A percentile compares a stretch with the other conserved stretches of the same genome.
Conservation (phyloP, 2,888 invertebrate species). For the Caenorhabditis virilis region DNA sequence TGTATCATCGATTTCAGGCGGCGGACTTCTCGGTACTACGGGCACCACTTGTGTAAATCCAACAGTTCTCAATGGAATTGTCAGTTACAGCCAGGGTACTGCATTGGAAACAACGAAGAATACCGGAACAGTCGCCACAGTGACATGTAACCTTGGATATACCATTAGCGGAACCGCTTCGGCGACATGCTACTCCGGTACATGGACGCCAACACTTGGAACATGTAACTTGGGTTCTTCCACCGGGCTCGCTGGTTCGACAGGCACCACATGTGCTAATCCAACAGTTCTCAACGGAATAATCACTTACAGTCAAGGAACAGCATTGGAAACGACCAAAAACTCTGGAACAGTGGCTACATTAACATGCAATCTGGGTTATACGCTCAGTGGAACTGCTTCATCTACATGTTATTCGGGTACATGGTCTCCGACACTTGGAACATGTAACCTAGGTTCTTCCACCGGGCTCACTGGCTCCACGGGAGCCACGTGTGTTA, state of each 20-base stretch:
- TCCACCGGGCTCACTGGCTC: slow-evolving; percentile 21
- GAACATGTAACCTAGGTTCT: slow-evolving; percentile 23
- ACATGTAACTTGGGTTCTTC: slow-evolving; percentile 4
- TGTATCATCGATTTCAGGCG: not conserved
- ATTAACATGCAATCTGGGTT: slow-evolving; percentile 23
- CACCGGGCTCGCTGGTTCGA: not conserved
- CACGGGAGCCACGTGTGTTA: slow-evolving; percentile 24
- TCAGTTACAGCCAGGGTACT: slow-evolving; percentile 25
- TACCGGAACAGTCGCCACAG: not conserved
- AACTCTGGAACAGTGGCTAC: slow-evolving; percentile 37
- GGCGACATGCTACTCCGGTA: slow-evolving; percentile 3
- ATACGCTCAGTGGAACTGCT: slow-evolving; percentile 9
- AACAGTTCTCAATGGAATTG: slow-evolving; percentile 15
- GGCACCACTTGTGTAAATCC: slow-evolving; percentile 14
- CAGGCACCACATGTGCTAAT: slow-evolving; percentile 12
- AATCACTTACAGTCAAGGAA: slow-evolving; percentile 25
- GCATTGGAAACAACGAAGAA: slow-evolving; percentile 18
- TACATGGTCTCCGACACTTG: slow-evolving; percentile 30
- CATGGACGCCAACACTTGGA: slow-evolving; percentile 3
- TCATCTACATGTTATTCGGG: slow-evolving; percentile 28
- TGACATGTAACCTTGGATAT: slow-evolving; percentile 7
- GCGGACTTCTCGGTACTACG: not conserved
- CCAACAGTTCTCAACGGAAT: slow-evolving; percentile 19
- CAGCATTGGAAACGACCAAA: slow-evolving; percentile 6
- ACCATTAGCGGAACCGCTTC: not conserved